Conservation (phyloP, 1,140 invertebrate species). For the Drosophila eugracilis region DNA sequence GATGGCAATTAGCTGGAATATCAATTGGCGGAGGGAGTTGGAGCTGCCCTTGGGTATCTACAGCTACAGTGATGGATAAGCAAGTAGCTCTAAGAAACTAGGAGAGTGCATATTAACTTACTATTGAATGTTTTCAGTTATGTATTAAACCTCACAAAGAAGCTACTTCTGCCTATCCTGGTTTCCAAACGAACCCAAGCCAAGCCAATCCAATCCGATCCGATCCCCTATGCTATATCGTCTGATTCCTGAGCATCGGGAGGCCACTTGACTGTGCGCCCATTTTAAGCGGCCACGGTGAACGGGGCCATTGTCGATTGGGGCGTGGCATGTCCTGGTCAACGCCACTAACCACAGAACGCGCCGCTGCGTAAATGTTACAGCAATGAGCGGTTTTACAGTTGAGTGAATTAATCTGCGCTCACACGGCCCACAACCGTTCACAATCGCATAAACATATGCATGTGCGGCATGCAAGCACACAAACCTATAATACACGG, state of each 20-base stretch:
- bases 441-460: conserved; percentile 33
- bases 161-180: no score
- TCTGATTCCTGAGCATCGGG: not conserved
- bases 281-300: no score
- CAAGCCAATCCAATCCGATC: not conserved
- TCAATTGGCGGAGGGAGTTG: conserved; percentile 16
- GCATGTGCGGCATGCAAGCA: conserved; percentile 12
- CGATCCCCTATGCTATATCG: not conserved
- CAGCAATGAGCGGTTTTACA: conserved; percentile 73
- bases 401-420: conserved; percentile 70
- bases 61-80: not conserved
- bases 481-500: not conserved
- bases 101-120: no score
- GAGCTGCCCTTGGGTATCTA: no score
- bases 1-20: conserved; percentile 35
- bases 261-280: conserved; percentile 13
- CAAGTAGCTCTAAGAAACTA: no score
- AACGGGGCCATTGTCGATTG: conserved; percentile 15
- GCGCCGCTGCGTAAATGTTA: conserved; percentile 72
- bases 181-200: not conserved
- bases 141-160: no score
- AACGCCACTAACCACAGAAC: conserved; percentile 54
- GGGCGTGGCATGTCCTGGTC: conserved; percentile 40
- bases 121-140: no score
- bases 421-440: conserved; percentile 7